Base-by-base conservation (phyloP, 2,888 invertebrate species). In the Drosophila melanocephala region DNA sequence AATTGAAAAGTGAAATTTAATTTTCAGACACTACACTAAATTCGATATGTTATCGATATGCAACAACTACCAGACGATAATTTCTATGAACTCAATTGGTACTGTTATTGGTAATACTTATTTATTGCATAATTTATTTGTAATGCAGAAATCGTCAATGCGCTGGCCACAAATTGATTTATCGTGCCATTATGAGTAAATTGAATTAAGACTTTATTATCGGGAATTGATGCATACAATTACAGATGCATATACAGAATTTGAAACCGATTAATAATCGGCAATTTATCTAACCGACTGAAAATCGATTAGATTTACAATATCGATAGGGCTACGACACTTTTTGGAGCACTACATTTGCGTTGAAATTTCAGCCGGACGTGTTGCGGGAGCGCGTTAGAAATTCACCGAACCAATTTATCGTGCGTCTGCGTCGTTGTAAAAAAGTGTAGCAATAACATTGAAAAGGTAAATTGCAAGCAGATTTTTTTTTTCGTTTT, bases 381-480 rank as follows among this genome's bases (percentile, higher is more conserved):
- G 78, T 78, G 16, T 63, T 71, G 81, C 77, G 81, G 76, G 81
- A 77, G 77, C 77, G 77, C 77, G 77, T 77, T 70, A 74, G 52
- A 47, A 76, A 66, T 57, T 77, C 53, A 70, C 59, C 75, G 81
- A 78, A 70, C 70, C 47, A 69, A 69, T 70, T 75, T 80, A 76
- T 70, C 82, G 79, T 81, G 79, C 82, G 81, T 79, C 78, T 79
- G 77, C 82, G 74, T 74, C 70, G 83, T 83, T 71, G 63, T 67
- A 73, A 56, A 57, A 76, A 70, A 76, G 76, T 76, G 82, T 79
- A 75, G 66, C 69, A 79, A 78, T 78, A 83, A 84, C 75, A 73
- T 81, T 81, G 30, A 84, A 74, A 78, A 85, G 85, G 85, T 85
- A 90, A 85, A 90, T 85, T 85, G 77, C 75, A 88, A 85, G 86